Evolutionary conservation across 1,140 invertebrate genomes (phyloP), one percentile per base, ranked within the genome.

Genomic region (Drosophila pallidifrons): DNA sequence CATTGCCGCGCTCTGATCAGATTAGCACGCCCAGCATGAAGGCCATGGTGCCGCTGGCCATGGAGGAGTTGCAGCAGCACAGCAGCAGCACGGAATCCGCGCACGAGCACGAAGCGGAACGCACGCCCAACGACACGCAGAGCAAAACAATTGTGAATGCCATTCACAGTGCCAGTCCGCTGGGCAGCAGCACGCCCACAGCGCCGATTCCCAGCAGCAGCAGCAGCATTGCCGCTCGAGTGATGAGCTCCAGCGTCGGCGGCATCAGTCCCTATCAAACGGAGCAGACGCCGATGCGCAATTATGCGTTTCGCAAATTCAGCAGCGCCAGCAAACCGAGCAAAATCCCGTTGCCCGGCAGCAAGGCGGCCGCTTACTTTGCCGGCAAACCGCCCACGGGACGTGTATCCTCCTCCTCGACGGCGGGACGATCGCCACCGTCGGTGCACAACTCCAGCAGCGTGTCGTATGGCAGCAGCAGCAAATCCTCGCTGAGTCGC

Each of bases 341-440:
- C 92, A 95, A 95, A 85, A 96, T 96, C 64, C 96, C 96, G 20
- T 93, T 96, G 65, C 94, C 93, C 46, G 94, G 94, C 16, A 93
- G 93, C 74, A 88, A 93, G 47, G 83, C 91, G 60, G 91, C 83
- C 1, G 83, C 91, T 8, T 92, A 92, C 45, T 92, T 92, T 70
- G 87, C 79, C 1, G 91, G 91, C 52, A 95, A 95, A 82, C 94
- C 95, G n/a, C 94, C 95, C 1, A 93, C 90, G 58, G 93, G 92
- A 10, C 80, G 90, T 7, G 60, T 77, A 1, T 15, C 3, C 45
- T 10, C 45, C 45, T 5, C 16, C 8, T 82, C 79, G 3, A 82
- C 88, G 4, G 79, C 64, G 45, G 87, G 80, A 57, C 79, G 83
- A 49, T 90, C 82, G 74, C 93, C 92, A 66, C 89, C 93, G 38